These are phyloP conservation scores for Limnodromus scolopaceus DNA, from an alignment of 2,797 vertebrate species.

Conservation along the genomic window DNA sequence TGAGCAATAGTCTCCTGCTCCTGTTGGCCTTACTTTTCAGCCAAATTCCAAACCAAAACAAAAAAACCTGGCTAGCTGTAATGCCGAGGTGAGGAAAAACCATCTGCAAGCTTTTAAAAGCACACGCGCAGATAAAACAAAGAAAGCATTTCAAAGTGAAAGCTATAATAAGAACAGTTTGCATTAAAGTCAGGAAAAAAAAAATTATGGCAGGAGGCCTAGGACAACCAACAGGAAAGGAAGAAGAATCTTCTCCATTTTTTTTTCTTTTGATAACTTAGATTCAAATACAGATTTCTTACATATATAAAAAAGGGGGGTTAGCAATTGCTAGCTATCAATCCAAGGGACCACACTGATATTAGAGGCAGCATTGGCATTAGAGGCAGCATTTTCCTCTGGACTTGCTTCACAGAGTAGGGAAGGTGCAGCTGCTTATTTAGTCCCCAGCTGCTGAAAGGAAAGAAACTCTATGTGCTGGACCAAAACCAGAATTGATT, in stretches of 20 bases:
- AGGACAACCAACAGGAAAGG: slow-evolving; percentile 24
- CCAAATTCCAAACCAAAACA: slow-evolving; percentile 23
- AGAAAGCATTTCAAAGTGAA: background rate
- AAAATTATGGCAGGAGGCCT: background rate
- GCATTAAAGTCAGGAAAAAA: background rate
- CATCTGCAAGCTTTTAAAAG: slow-evolving; percentile 60
- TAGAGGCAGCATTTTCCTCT: background rate
- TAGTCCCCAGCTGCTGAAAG: background rate
- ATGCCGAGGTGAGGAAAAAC: slow-evolving; percentile 35
- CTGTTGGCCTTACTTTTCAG: background rate
- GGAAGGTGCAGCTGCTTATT: background rate
- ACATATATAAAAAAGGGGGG: background rate
- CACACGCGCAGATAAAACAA: background rate
- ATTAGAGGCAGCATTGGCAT: too few species aligned
- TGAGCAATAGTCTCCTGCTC: background rate
- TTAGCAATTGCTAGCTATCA: background rate
- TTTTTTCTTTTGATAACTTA: background rate
- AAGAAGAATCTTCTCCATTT: background rate
- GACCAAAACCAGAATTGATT: background rate
- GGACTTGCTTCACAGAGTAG: background rate
- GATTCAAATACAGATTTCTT: background rate
- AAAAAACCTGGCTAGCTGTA: background rate
- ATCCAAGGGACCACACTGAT: background rate
- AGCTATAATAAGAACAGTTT: background rate
- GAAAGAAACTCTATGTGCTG: background rate